Percentiles rank a stretch among this genome's conserved stretches.
These are phyloP conservation scores for Noctua fimbriata DNA, from an alignment of 2,888 invertebrate species.

Conservation along the genomic window DNA sequence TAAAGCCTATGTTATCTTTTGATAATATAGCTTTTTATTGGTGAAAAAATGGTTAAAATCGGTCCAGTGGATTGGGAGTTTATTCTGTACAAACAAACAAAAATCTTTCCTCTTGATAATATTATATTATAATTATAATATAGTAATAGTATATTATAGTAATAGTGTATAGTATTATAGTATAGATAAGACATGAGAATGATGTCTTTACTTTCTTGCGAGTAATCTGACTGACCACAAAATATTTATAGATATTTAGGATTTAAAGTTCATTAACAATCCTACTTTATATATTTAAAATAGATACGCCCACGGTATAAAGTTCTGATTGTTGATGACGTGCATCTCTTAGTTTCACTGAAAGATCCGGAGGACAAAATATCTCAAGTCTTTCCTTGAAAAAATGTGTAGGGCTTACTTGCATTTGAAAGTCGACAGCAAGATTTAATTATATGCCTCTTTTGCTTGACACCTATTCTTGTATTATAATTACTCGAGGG, in stretches of 20 bases:
- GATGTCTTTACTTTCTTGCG: background rate
- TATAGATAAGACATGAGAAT: background rate
- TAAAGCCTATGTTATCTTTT: no score
- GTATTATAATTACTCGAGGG: no score
- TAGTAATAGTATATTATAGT: no score
- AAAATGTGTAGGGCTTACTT: background rate
- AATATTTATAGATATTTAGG: background rate
- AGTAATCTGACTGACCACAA: background rate
- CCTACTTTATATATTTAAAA: background rate
- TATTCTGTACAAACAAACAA: no score
- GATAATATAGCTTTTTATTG: no score
- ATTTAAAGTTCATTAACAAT: background rate
- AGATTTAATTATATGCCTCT: no score
- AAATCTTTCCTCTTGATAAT: no score
- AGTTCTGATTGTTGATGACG: background rate
- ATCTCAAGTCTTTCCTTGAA: background rate
- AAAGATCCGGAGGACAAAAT: background rate
- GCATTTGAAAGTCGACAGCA: conserved; percentile 10
- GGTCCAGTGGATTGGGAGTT: no score
- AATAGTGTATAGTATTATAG: no score
- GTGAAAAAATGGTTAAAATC: no score
- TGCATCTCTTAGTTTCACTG: background rate
- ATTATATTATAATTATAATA: no score
- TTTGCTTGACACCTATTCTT: no score
- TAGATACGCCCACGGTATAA: background rate